phyloP scores from a whole-genome alignment of 2,797 vertebrate species.

The Tenualosa thibaudeaui region DNA sequence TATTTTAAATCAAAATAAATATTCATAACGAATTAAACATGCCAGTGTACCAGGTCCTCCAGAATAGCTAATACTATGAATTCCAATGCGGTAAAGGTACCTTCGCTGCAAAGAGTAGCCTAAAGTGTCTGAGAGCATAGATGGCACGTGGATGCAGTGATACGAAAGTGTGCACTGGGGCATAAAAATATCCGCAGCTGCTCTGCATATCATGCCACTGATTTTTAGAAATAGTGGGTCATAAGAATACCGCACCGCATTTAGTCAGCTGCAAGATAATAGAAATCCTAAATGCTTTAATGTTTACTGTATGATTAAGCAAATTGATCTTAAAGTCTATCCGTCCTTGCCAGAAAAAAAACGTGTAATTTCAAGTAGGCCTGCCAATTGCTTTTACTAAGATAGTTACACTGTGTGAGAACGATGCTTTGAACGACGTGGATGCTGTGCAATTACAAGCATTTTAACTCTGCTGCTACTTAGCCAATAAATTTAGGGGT shows the following conservation, averaged over 20 bases:
- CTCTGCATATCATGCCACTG: slow-evolving; percentile 32
- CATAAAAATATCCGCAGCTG: slow-evolving; percentile 43
- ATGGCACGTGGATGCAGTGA: slow-evolving; percentile 12
- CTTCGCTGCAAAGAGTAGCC: neutral
- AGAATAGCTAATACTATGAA: neutral
- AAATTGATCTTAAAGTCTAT: too few species aligned
- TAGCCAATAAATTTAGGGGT: neutral
- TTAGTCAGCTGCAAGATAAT: neutral
- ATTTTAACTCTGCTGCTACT: neutral
- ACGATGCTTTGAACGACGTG: neutral
- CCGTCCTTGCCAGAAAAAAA: too few species aligned
- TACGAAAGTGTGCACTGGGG: slow-evolving; percentile 14
- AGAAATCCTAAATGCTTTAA: neutral
- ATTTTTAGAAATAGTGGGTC: neutral
- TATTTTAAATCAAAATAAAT: neutral
- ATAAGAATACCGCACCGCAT: neutral
- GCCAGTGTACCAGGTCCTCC: neutral
- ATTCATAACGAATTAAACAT: neutral
- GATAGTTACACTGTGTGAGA: neutral
- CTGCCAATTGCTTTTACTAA: neutral
- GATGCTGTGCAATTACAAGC: neutral
- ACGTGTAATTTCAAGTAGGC: neutral
- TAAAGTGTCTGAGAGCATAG: neutral
- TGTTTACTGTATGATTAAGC: too few species aligned
- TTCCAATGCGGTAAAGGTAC: neutral